phyloP scores from a whole-genome alignment of 2,113 vertebrate genomes.

The Ahaetulla prasina region DNA sequence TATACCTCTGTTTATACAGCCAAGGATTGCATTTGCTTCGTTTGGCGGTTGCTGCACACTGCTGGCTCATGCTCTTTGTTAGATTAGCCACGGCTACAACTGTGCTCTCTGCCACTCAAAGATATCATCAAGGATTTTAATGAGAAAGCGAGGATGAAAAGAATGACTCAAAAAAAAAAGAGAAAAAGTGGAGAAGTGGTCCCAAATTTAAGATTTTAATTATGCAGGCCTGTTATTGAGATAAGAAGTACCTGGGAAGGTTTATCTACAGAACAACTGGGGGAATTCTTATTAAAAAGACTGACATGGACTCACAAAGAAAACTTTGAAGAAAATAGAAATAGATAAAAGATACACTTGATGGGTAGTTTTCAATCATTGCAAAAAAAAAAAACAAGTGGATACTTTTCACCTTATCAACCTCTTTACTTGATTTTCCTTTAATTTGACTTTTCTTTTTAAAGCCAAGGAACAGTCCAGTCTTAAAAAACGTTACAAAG shows the following conservation, averaged over 20 bases:
- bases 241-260: conserved; percentile 41
- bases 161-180: not conserved
- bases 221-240: conserved; percentile 37
- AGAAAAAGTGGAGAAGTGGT: conserved; percentile 2
- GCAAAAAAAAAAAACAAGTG: not conserved
- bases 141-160: conserved; percentile 52
- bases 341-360: conserved; percentile 4
- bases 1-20: no score
- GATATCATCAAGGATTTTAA: conserved; percentile 52
- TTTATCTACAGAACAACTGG: conserved; percentile 17
- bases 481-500: not conserved
- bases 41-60: no score
- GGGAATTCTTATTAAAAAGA: not conserved
- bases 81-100: conserved; percentile 49
- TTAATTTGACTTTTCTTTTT: not conserved
- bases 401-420: not conserved
- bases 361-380: not conserved
- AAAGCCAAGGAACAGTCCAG: not conserved
- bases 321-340: not conserved
- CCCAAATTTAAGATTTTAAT: conserved; percentile 48
- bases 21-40: no score
- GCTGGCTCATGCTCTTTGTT: conserved; percentile 29
- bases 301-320: not conserved
- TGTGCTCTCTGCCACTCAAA: conserved; percentile 50
- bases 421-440: not conserved